Base-by-base conservation (phyloP, 2,888 invertebrate species). In the Escarpia spicata region DNA sequence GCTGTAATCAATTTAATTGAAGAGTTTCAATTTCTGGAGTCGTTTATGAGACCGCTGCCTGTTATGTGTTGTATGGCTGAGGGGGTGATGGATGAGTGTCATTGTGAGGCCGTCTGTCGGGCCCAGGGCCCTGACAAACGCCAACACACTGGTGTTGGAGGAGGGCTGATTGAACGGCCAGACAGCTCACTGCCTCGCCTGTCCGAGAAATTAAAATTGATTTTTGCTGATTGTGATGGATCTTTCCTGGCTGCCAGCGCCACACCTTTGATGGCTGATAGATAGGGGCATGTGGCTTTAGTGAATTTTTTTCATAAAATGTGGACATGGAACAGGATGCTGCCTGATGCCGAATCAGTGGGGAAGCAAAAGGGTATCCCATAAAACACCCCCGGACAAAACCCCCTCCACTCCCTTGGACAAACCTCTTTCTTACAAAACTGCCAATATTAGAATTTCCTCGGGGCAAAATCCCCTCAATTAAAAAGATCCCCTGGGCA, bases 131-230 rank as follows among this genome's bases (percentile, higher is more conserved):
- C 75, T 75, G 19, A 75, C 75, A 75, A 75, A 75, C 75, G n/a
- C 75, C 75, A 75, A 26, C 75, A 75, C 75, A n/a, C 26, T 15
- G 15, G 3, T 75, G 75, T 75, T 75, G 75, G 26, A 19, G n/a
- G 26, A 75, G 75, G 75, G 75, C 75, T 75, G 75, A 75, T 75
- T 75, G 75, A 75, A 75, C 75, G 75, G 26, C 75, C 75, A 75
- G 75, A 75, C 75, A 75, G 75, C n/a, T 75, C 75, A 6, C 75
- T 75, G 75, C 75, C 26, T 75, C 26, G 75, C 26, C 75, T 75
- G 75, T 75, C 75, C 75, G 19, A 75, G 75, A 75, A 75, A 75
- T 75, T 75, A 75, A 75, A 75, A 75, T 75, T 75, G 75, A 75
- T 75, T 75, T 75, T 75, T n/a, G 75, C 26, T 75, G 75, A 75